Percentiles rank a stretch among this genome's conserved stretches.
Evolutionary conservation across 2,797 vertebrate genomes (phyloP).

Genomic region (Dallia pectoralis): DNA sequence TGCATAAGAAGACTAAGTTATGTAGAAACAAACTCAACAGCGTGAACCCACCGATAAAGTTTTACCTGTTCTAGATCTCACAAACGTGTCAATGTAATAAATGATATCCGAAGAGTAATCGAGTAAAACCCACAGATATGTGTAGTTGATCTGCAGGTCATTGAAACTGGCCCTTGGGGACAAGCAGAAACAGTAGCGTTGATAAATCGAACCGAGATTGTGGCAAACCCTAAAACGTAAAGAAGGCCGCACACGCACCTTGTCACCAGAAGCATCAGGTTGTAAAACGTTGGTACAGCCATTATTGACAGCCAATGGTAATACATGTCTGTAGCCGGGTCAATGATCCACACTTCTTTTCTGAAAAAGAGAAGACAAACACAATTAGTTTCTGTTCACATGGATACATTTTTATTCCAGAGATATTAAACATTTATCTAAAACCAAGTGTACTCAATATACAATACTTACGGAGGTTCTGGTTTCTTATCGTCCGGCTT

Average conservation of each 20-base stretch:
- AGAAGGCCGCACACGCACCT: constrained; percentile 71
- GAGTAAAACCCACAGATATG: constrained; percentile 78
- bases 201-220: background rate
- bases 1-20: background rate
- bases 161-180: constrained; percentile 87
- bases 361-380: constrained; percentile 64
- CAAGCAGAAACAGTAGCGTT: constrained; percentile 6
- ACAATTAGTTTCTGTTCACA: background rate
- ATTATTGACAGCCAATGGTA: constrained; percentile 87
- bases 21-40: background rate
- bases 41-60: background rate
- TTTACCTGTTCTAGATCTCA: constrained; percentile 88
- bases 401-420: background rate
- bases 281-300: constrained; percentile 88
- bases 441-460: background rate
- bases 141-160: constrained; percentile 79
- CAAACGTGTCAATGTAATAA: constrained; percentile 79
- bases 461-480: constrained; percentile 63
- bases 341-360: constrained; percentile 83
- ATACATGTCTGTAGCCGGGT: constrained; percentile 88
- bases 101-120: constrained; percentile 85
- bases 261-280: constrained; percentile 90
- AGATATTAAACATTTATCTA: background rate
- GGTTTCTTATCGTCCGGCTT: background rate
- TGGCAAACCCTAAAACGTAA: background rate